These are phyloP conservation scores for Myxocyprinus asiaticus DNA, from an alignment of 2,113 vertebrate genomes.

Conservation along the genomic window DNA sequence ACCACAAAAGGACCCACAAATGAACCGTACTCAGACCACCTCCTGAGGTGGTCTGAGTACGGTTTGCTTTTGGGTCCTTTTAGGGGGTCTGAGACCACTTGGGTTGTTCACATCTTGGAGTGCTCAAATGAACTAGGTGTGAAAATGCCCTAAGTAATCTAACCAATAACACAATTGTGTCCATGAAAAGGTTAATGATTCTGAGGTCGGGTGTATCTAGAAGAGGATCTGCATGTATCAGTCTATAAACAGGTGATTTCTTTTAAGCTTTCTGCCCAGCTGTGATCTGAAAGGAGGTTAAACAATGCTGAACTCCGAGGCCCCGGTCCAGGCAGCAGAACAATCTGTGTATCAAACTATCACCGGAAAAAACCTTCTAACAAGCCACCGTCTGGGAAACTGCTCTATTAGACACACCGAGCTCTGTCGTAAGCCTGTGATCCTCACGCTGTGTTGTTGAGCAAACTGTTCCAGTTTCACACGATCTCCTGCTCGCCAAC, in stretches of 20 bases:
- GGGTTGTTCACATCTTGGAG: no score
- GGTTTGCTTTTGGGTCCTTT: no score
- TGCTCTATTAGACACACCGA: constrained; percentile 54
- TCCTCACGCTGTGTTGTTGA: constrained; percentile 58
- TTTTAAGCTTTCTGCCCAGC: constrained; percentile 43
- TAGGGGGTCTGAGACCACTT: no score
- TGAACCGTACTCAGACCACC: no score
- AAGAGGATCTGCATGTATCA: constrained; percentile 56
- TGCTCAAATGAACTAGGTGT: no score
- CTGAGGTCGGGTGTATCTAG: neutral
- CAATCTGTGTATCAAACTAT: constrained; percentile 62
- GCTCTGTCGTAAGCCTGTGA: constrained; percentile 61
- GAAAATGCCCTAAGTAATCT: neutral
- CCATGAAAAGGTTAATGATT: neutral
- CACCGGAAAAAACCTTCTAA: constrained; percentile 66
- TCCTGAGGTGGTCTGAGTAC: no score
- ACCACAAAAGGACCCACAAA: no score
- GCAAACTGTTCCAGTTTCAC: constrained; percentile 69
- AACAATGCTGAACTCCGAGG: constrained; percentile 41
- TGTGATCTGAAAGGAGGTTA: constrained; percentile 42
- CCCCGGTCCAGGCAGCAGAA: constrained; percentile 58
- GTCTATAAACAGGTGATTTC: constrained; percentile 20
- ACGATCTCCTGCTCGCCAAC: constrained; percentile 50
- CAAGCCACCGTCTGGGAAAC: constrained; percentile 68
- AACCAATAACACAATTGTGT: neutral